Evolutionary conservation across 64 coral and sea anemone species (phyloP), one percentile per base, ranked within the genome.

Genomic region (Catalaphyllia jardinei): DNA sequence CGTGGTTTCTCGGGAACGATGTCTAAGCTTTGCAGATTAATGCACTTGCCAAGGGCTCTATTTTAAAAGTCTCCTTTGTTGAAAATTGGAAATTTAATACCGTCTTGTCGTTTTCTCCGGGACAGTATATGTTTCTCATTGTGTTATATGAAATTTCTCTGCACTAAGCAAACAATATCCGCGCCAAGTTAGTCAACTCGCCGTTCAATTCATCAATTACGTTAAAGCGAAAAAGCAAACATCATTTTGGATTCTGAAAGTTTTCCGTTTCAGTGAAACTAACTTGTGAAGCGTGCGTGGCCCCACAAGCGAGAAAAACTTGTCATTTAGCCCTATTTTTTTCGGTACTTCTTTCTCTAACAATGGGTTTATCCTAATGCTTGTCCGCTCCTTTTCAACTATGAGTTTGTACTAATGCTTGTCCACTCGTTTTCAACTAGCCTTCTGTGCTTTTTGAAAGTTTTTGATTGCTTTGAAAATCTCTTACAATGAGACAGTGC

Each of bases 211-310:
- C 24, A 10, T 79, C 51, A 29, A 79, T 79, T 79, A 55, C 22
- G 27, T 79, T 59, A 57, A 39, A 79, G 22, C 51, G 20, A 52
- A 79, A 79, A 79, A 79, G 76, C 76, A 79, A 79, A 79, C 20
- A 55, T 24, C n/a, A 1, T 5, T 7, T 6, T 20, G 20, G 4
- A 10, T 8, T 0, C 20, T 24, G 65, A 28, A 69, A 69, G 22
- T 69, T 69, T 22, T 9, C 65, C 65, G 22, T 25, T 25, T 25
- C 20, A 1, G 65, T 50, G 49, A 0, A 8, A 65, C 62, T 22
- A 18, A 65, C 42, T 46, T 8, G 42, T 46, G 42, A 6, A 46
- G 6, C 42, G 3, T 46, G 54, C 25, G 28, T 33, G 71, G 10
- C 69, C n/a, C 27, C n/a, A 72, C 28, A 72, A 54, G 54, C 54